A percentile compares a stretch with the other conserved stretches of the same genome.
These are phyloP conservation scores for Hydropsyche tenuis DNA, from an alignment of 1,140 invertebrate species.

Conservation along the genomic window DNA sequence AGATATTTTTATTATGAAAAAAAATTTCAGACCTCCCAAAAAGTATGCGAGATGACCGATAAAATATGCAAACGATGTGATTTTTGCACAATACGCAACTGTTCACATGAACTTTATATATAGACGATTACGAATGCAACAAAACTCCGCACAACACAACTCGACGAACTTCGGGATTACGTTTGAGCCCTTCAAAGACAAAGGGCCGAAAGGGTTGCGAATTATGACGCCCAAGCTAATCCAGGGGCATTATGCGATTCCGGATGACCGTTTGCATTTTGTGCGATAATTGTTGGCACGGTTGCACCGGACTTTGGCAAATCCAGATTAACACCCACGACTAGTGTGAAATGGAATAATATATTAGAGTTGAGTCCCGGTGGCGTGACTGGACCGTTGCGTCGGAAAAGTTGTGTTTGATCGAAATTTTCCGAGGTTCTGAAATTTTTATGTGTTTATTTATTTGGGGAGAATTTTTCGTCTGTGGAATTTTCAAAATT, in stretches of 20 bases:
- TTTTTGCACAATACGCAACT: conserved; percentile 1
- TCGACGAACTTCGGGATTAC: too few relatives aligned
- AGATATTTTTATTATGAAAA: neutral
- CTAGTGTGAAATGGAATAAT: too few relatives aligned
- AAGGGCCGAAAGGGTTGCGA: conserved; percentile 5
- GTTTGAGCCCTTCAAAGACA: neutral
- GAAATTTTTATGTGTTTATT: too few relatives aligned
- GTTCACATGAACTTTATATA: neutral
- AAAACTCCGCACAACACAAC: too few relatives aligned
- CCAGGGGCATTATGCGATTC: neutral
- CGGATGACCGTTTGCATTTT: conserved; percentile 21
- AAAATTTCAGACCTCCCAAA: neutral
- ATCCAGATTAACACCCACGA: neutral
- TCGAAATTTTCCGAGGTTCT: too few relatives aligned
- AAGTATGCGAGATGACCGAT: too few relatives aligned
- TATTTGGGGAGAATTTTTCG: too few relatives aligned
- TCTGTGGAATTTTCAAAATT: too few relatives aligned
- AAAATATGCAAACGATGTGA: neutral
- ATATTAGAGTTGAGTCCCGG: too few relatives aligned
- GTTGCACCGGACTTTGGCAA: neutral
- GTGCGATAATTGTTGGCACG: neutral
- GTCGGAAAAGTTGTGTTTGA: too few relatives aligned
- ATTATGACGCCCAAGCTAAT: conserved; percentile 29
- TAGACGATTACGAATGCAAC: neutral
- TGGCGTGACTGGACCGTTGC: too few relatives aligned